Conservation (phyloP, 2,797 vertebrate species). For the Aulostomus chinensis region DNA sequence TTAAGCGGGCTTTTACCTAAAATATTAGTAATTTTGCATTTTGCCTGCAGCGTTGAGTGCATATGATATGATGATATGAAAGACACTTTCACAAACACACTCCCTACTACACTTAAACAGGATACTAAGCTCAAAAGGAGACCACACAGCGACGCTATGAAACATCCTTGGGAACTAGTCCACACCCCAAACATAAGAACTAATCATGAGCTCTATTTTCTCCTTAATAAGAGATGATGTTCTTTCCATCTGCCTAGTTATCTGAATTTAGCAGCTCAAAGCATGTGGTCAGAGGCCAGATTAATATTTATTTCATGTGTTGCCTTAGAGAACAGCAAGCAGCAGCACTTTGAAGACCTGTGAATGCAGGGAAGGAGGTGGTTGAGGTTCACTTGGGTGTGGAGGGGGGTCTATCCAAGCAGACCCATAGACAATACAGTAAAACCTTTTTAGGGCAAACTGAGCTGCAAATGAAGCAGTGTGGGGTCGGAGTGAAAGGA, state of each 20-base stretch:
- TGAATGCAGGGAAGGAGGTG: slow-evolving; percentile 34
- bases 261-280: slow-evolving; percentile 63
- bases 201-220: slow-evolving; percentile 9
- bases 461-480: slow-evolving; percentile 72
- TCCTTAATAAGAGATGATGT: neutral
- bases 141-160: slow-evolving; percentile 54
- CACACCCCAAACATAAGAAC: slow-evolving; percentile 13
- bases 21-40: too few species aligned
- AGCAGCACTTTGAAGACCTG: slow-evolving; percentile 74
- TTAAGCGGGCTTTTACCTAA: too few species aligned
- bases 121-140: slow-evolving; percentile 46
- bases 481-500: slow-evolving; percentile 53
- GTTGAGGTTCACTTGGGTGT: slow-evolving; percentile 34
- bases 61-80: too few species aligned
- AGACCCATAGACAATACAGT: slow-evolving; percentile 60
- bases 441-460: slow-evolving; percentile 66
- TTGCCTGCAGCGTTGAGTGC: too few species aligned
- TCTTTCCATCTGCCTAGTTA: slow-evolving; percentile 49
- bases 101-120: slow-evolving; percentile 44
- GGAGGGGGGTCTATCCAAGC: slow-evolving; percentile 44
- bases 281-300: slow-evolving; percentile 74
- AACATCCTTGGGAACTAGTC: slow-evolving; percentile 31
- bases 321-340: slow-evolving; percentile 71
- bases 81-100: slow-evolving; percentile 49
- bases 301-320: slow-evolving; percentile 84